Percentiles rank a stretch among this genome's conserved stretches.
Evolutionary conservation across 2,113 vertebrate species (phyloP).

Genomic region (Arizona elegans): DNA sequence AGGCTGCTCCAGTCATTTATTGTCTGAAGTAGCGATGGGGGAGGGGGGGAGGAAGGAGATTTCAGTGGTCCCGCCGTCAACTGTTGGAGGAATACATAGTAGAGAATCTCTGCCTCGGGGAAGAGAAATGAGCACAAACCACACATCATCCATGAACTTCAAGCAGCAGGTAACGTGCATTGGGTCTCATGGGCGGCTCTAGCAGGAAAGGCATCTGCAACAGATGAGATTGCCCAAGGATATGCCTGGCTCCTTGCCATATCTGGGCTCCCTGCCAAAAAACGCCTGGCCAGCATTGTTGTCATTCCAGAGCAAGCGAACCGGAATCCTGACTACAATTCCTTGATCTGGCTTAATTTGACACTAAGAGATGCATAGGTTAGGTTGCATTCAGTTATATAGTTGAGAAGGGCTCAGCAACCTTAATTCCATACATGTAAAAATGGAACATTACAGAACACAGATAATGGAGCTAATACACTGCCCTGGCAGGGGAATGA

Average conservation of each 20-base stretch:
- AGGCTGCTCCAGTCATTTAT: not conserved
- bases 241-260: not conserved
- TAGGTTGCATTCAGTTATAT: not conserved
- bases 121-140: not conserved
- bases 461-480: not conserved
- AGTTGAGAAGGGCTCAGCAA: not conserved
- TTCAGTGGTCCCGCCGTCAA: not conserved
- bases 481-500: not conserved
- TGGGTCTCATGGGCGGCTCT: not conserved
- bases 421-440: not conserved
- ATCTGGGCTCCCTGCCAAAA: not conserved
- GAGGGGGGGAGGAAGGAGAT: not conserved
- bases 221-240: not conserved
- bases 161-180: not conserved
- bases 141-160: not conserved
- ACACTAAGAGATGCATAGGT: not conserved
- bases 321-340: not conserved
- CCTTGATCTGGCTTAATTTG: not conserved
- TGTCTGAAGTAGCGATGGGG: not conserved
- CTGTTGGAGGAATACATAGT: not conserved
- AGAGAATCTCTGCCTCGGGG: not conserved
- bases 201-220: not conserved
- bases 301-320: not conserved
- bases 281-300: not conserved
- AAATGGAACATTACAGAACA: not conserved